Conservation (phyloP, 2,113 vertebrate species). For the Odocoileus virginianus region DNA sequence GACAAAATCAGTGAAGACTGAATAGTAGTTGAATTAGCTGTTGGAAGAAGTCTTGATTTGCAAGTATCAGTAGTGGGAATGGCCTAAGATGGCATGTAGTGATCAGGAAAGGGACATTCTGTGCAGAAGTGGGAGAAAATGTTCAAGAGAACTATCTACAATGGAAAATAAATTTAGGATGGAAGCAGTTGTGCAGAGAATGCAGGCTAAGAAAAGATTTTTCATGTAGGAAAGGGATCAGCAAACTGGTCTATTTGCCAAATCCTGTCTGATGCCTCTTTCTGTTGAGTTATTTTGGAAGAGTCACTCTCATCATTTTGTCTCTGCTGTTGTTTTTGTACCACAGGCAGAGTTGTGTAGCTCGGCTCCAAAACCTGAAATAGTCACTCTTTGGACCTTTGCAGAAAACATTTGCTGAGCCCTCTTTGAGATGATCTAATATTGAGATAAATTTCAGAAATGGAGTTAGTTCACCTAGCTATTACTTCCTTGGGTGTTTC, state of each 20-base stretch:
- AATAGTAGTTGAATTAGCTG: slow-evolving; percentile 1
- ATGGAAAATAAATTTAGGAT: not conserved
- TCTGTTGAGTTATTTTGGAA: not conserved
- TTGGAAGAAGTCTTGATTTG: not conserved
- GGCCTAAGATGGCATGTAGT: not conserved
- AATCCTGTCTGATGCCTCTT: not conserved
- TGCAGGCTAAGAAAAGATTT: not conserved
- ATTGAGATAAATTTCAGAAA: not conserved
- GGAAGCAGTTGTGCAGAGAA: not conserved
- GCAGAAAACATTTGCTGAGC: not conserved
- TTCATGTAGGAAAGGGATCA: not conserved
- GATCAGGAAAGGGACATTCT: not conserved
- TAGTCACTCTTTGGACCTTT: not conserved
- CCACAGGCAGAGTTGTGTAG: not conserved
- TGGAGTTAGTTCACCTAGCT: not conserved
- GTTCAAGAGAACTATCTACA: not conserved
- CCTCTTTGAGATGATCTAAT: not conserved
- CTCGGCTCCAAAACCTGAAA: not conserved
- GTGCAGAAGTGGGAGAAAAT: not conserved
- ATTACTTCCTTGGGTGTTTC: not conserved
- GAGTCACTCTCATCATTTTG: not conserved
- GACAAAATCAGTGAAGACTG: slow-evolving; percentile 12
- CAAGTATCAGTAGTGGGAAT: not conserved
- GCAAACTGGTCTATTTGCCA: not conserved
- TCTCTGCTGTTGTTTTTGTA: not conserved